Evolutionary conservation across 2,797 vertebrate species (phyloP).

Genomic region (Sebastes diaconus): DNA sequence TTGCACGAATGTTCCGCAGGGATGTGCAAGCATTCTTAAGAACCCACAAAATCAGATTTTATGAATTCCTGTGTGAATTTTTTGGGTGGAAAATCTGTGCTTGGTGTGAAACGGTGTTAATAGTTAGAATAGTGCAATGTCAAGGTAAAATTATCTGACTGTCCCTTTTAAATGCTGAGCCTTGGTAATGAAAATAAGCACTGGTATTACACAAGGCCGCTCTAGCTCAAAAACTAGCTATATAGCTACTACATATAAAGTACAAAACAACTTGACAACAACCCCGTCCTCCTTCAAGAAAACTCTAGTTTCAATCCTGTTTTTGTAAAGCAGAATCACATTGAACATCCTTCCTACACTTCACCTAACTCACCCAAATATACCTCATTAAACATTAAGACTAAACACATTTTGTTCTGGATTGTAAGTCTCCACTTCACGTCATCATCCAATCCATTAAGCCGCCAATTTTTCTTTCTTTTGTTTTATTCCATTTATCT

Average conservation of each 20-base stretch:
- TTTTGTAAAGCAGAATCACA: not conserved
- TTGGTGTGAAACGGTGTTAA: too few relatives aligned
- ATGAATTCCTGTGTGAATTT: not conserved
- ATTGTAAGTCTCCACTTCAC: conserved; percentile 33
- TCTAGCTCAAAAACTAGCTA: not conserved
- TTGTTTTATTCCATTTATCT: conserved; percentile 36
- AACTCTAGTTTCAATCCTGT: not conserved
- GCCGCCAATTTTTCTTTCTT: conserved; percentile 23
- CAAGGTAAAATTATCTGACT: not conserved
- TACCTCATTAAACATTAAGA: conserved; percentile 61
- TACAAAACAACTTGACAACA: conserved; percentile 2
- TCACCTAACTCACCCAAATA: conserved; percentile 29
- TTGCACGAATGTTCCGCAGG: not conserved
- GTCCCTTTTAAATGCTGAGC: not conserved
- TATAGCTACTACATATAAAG: not conserved
- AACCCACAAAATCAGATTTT: not conserved
- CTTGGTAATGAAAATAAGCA: not conserved
- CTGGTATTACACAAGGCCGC: not conserved
- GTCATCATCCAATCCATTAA: conserved; percentile 54
- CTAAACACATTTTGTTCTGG: conserved; percentile 37
- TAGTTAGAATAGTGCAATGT: not conserved
- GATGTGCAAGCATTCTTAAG: not conserved
- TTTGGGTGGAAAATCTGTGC: too few relatives aligned
- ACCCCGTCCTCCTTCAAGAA: not conserved
- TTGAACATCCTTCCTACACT: not conserved